Base-by-base conservation (phyloP, 1,140 invertebrate species). In the Berghia stephanieae region DNA sequence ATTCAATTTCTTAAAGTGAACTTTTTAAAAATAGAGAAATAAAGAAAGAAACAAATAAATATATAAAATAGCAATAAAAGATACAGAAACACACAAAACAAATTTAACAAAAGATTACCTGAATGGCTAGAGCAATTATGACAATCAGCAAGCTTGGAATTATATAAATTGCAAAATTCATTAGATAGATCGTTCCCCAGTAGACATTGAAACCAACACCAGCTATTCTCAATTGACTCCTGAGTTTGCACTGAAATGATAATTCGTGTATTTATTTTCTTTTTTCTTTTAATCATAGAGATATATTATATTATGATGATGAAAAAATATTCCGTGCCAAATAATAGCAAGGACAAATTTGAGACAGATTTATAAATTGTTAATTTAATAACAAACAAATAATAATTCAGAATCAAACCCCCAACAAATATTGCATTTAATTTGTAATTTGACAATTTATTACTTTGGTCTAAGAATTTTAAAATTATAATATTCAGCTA, bases 141-240 rank as follows among this genome's bases (percentile, higher is more conserved):
- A 92, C 88, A 38, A 94, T 88, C 24, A 94, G 91, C 31, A 93
- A 91, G 3, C 91, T 88, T 82, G 95, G 94, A 73, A 95, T 91
- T n/a, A 91, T 89, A 63, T 86, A 88, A 36, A 95, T 90, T 3
- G 94, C 92, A 21, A 93, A 91, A 75, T 87, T 80, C 13, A 83
- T 36, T 3, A 82, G 27, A 83, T 95, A 94, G 83, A 93, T 95
- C 0, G 93, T 93, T 1, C 93, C 85, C 88, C 95, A 96, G 86
- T 96, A 96, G 88, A 95, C 91, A 67, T 90, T 90, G 85, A 94
- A 94, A 3, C 93, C 92, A 31, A 96, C 87, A 0, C 95, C 95
- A 87, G 96, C 95, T 34, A 96, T 93, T 36, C 95, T 91, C 13
- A 96, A 90, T 83, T 95, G 94, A 86, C 95, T 95, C 87, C 94